phyloP scores from a whole-genome alignment of 2,888 invertebrate genomes.

The Steinernema hermaphroditum region DNA sequence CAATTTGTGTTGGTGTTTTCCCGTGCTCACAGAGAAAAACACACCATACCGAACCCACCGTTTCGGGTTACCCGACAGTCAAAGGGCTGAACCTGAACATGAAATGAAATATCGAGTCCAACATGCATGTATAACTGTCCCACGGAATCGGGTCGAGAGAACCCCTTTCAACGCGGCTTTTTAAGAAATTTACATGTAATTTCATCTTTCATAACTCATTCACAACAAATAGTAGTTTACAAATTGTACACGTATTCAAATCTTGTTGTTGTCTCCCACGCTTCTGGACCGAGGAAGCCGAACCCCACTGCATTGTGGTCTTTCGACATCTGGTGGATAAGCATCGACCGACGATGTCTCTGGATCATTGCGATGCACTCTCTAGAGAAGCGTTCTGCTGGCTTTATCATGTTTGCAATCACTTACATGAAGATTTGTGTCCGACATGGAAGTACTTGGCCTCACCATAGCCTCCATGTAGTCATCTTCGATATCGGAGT shows the following conservation, averaged over 20 bases:
- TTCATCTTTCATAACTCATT: too few species aligned
- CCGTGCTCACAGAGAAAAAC: too few species aligned
- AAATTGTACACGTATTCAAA: not conserved
- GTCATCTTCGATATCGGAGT: constrained; percentile 35
- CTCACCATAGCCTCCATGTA: constrained; percentile 31
- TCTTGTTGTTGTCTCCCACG: constrained; percentile 20
- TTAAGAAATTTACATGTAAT: too few species aligned
- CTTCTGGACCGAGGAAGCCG: not conserved
- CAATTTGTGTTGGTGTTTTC: too few species aligned
- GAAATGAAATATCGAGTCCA: too few species aligned
- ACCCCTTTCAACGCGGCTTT: too few species aligned
- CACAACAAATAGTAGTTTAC: too few species aligned
- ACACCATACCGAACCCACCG: too few species aligned
- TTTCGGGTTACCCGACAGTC: too few species aligned
- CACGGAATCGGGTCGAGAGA: too few species aligned
- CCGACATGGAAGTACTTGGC: not conserved
- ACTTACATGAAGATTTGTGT: not conserved
- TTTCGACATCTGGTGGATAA: not conserved
- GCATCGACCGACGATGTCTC: not conserved
- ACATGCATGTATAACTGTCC: too few species aligned
- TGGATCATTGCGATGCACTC: not conserved
- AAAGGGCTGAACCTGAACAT: too few species aligned
- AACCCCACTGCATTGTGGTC: not conserved
- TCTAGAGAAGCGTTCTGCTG: not conserved
- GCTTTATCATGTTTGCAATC: not conserved